Conservation (phyloP, 2,888 invertebrate species). For the Hirtodrosophila cameraria region DNA sequence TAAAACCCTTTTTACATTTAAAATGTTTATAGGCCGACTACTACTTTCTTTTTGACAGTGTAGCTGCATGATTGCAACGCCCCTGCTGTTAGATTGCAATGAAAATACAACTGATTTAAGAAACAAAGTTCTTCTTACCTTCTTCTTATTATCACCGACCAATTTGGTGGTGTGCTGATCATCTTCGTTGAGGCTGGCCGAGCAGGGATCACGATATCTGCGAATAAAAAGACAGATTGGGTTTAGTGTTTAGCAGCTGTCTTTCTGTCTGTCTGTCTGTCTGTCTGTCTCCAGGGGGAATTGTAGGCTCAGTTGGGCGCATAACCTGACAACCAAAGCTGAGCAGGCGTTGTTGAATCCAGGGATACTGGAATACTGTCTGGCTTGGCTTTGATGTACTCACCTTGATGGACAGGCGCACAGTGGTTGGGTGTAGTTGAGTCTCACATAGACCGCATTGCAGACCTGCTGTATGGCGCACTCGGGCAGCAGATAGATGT, state of each 20-base stretch:
- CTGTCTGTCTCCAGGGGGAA: conserved; percentile 2
- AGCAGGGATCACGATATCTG: conserved; percentile 93
- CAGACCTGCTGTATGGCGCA: conserved; percentile 97
- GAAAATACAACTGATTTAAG: conserved; percentile 22
- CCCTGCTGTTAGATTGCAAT: conserved; percentile 40
- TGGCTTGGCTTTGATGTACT: conserved; percentile 35
- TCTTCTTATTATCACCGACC: conserved; percentile 92
- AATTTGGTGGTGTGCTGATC: conserved; percentile 96
- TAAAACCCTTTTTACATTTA: too few species aligned
- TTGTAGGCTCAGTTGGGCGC: conserved; percentile 14
- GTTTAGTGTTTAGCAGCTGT: conserved; percentile 53
- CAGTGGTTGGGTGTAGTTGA: conserved; percentile 96
- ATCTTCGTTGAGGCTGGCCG: conserved; percentile 94
- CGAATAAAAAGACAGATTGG: conserved; percentile 42
- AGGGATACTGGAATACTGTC: too few species aligned
- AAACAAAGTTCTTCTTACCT: conserved; percentile 88
- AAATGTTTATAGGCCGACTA: not conserved
- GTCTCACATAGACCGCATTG: conserved; percentile 95
- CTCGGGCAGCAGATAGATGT: conserved; percentile 95
- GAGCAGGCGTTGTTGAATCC: not conserved
- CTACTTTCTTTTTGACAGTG: conserved; percentile 22
- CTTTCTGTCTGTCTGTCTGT: conserved; percentile 12
- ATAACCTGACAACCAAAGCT: conserved; percentile 20
- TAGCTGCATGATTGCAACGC: conserved; percentile 23
- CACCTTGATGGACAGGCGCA: conserved; percentile 94